phyloP scores from a whole-genome alignment of 2,797 vertebrate species.

The Micromesistius poutassou region DNA sequence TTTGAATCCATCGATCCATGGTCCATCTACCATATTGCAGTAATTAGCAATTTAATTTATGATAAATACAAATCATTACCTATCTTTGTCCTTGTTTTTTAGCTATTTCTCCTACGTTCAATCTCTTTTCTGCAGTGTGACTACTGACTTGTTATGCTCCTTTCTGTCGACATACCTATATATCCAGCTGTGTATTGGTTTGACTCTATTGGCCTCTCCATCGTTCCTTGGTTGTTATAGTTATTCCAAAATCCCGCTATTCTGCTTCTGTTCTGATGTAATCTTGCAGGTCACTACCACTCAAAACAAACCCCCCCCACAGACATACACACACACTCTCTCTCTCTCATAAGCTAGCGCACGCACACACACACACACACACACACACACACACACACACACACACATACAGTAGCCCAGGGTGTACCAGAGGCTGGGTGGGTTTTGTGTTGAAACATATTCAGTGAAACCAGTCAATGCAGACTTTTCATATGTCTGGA shows the following conservation, averaged over 20 bases:
- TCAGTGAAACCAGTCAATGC: neutral
- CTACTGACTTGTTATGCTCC: neutral
- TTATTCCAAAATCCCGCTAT: neutral
- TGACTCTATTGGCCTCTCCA: neutral
- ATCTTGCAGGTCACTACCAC: neutral
- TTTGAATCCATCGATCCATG: no score
- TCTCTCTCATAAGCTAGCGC: no score
- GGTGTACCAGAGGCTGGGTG: neutral
- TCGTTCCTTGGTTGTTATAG: neutral
- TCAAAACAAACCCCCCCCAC: no score
- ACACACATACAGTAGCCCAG: neutral
- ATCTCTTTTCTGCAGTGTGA: neutral
- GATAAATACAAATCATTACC: neutral
- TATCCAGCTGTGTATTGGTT: neutral
- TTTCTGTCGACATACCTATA: neutral
- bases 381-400: no score
- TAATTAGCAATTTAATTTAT: neutral
- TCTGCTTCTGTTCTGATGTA: neutral
- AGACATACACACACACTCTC: no score
- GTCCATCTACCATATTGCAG: no score
- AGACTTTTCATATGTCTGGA: neutral
- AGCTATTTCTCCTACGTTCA: no score
- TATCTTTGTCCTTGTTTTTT: no score
- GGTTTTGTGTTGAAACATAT: neutral
- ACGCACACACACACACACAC: no score